phyloP scores from a whole-genome alignment of 2,797 vertebrate genomes.

The Phalanger gymnotis region DNA sequence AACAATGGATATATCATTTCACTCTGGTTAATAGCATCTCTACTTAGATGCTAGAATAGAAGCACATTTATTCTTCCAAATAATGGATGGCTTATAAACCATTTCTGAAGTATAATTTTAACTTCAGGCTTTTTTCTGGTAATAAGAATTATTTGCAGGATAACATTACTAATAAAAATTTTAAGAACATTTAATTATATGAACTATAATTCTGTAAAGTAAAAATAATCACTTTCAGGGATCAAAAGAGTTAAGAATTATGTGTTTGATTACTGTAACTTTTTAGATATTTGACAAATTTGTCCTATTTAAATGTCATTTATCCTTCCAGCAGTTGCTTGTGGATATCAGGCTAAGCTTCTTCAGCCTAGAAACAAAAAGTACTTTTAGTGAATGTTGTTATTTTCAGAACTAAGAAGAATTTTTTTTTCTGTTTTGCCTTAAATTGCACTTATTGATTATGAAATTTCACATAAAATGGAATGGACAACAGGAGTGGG shows the following conservation, averaged over 20 bases:
- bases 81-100: neutral
- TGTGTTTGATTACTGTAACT: neutral
- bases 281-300: conserved; percentile 39
- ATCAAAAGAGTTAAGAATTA: conserved; percentile 36
- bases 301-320: conserved; percentile 64
- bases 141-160: conserved; percentile 14
- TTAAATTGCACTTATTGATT: conserved; percentile 59
- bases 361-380: conserved; percentile 53
- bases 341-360: conserved; percentile 21
- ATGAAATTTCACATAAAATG: conserved; percentile 60
- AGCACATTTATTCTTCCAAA: conserved; percentile 31
- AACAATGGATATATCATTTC: conserved; percentile 5
- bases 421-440: conserved; percentile 52
- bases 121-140: conserved; percentile 16
- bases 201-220: neutral
- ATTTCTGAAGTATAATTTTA: neutral
- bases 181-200: conserved; percentile 12
- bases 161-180: conserved; percentile 5
- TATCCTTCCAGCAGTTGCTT: conserved; percentile 70
- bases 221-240: conserved; percentile 34
- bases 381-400: conserved; percentile 48
- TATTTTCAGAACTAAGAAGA: conserved; percentile 45
- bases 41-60: conserved; percentile 11
- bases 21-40: neutral
- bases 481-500: conserved; percentile 69